phyloP scores from a whole-genome alignment of 2,113 vertebrate genomes.

The Rhea pennata region DNA sequence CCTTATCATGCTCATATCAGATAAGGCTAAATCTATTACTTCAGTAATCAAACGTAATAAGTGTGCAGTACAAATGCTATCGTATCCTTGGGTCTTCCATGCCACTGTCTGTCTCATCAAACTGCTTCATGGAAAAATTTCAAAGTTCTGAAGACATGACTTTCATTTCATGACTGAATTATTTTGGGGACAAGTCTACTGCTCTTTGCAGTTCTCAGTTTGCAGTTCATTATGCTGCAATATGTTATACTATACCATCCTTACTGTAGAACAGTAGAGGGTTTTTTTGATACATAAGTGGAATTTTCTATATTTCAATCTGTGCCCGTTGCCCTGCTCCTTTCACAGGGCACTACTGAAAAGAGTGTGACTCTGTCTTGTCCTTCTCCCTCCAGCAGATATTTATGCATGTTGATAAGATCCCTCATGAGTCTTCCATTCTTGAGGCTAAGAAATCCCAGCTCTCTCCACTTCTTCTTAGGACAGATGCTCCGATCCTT shows the following conservation, averaged over 20 bases:
- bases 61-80: slow-evolving; percentile 13
- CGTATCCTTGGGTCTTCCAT: not conserved
- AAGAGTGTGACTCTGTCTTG: not conserved
- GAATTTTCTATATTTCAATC: not conserved
- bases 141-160: not conserved
- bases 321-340: not conserved
- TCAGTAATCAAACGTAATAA: slow-evolving; percentile 22
- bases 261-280: accelerated
- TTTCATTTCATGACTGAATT: not conserved
- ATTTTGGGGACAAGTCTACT: not conserved
- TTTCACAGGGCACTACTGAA: not conserved
- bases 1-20: slow-evolving; percentile 27
- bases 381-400: accelerated
- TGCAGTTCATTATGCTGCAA: not conserved
- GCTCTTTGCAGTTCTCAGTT: not conserved
- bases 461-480: accelerated
- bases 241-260: not conserved
- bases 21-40: slow-evolving; percentile 47
- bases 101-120: not conserved
- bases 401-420: not conserved
- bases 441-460: not conserved
- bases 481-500: not conserved
- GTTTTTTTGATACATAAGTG: not conserved
- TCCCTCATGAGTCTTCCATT: not conserved
- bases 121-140: slow-evolving; percentile 28